phyloP scores from a whole-genome alignment of 2,888 invertebrate species.

The Merodon equestris region DNA sequence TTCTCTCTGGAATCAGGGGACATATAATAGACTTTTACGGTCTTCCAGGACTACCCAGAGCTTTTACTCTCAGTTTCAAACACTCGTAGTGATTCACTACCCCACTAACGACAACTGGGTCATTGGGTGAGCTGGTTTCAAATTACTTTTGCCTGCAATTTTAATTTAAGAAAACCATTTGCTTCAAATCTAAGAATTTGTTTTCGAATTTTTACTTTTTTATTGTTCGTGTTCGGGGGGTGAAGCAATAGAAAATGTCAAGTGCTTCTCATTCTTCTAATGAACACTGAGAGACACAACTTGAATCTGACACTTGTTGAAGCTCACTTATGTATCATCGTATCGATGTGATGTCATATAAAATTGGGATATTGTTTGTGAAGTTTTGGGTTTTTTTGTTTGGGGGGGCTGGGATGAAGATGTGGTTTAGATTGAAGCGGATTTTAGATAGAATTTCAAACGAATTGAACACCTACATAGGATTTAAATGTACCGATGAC shows the following conservation, averaged over 20 bases:
- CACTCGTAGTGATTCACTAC: slow-evolving; percentile 26
- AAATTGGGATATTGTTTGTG: not conserved
- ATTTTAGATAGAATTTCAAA: too few species aligned
- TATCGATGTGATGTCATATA: not conserved
- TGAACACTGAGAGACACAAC: not conserved
- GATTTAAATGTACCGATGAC: too few species aligned
- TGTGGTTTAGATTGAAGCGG: too few species aligned
- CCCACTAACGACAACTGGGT: slow-evolving; percentile 55
- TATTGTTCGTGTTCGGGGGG: slow-evolving; percentile 3
- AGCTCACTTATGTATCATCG: not conserved
- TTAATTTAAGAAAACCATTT: slow-evolving; percentile 38
- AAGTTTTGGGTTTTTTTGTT: too few species aligned
- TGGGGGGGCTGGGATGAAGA: too few species aligned
- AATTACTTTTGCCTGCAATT: slow-evolving; percentile 46
- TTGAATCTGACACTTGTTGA: slow-evolving; percentile 9
- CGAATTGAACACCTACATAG: too few species aligned
- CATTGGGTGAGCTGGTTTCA: slow-evolving; percentile 62
- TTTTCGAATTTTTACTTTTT: slow-evolving; percentile 8
- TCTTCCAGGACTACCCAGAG: slow-evolving; percentile 32
- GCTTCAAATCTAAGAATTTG: not conserved
- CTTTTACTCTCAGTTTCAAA: slow-evolving; percentile 57
- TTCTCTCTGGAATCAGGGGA: slow-evolving; percentile 5
- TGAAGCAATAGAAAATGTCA: not conserved
- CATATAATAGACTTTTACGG: slow-evolving; percentile 26
- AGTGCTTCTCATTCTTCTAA: not conserved